These are phyloP conservation scores for Rotaria sp. DNA, from an alignment of 2,888 invertebrate genomes.

Conservation along the genomic window DNA sequence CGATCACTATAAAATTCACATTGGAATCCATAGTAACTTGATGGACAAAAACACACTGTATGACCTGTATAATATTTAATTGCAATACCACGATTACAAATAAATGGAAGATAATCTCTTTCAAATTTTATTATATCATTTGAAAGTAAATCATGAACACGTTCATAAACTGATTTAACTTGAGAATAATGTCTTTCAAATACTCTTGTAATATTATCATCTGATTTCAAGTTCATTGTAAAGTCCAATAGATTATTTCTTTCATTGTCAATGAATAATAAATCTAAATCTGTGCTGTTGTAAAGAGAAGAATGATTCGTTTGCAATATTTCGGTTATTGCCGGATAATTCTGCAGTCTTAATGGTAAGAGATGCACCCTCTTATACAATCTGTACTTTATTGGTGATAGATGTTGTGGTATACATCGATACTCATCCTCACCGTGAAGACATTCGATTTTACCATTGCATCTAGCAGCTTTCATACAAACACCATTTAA, in stretches of 20 bases:
- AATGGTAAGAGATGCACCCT: neutral
- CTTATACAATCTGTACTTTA: neutral
- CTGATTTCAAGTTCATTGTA: neutral
- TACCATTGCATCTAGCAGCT: neutral
- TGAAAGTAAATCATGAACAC: neutral
- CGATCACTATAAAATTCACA: conserved; percentile 22
- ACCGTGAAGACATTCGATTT: neutral
- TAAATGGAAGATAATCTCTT: conserved; percentile 1
- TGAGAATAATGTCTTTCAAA: neutral
- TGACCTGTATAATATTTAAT: neutral
- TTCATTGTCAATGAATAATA: neutral
- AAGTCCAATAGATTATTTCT: neutral
- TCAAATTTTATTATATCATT: neutral
- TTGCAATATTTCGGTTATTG: neutral
- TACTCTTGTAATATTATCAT: neutral
- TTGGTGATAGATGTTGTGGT: neutral
- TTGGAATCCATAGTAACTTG: neutral
- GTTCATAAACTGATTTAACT: neutral
- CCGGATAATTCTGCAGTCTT: neutral
- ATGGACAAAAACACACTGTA: neutral
- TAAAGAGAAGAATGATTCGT: neutral
- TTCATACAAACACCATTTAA: neutral
- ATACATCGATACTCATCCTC: neutral
- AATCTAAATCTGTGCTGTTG: neutral
- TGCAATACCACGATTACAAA: neutral